A percentile compares a stretch with the other conserved stretches of the same genome.
phyloP scores from a whole-genome alignment of 2,888 invertebrate species.

The Bibio marci region DNA sequence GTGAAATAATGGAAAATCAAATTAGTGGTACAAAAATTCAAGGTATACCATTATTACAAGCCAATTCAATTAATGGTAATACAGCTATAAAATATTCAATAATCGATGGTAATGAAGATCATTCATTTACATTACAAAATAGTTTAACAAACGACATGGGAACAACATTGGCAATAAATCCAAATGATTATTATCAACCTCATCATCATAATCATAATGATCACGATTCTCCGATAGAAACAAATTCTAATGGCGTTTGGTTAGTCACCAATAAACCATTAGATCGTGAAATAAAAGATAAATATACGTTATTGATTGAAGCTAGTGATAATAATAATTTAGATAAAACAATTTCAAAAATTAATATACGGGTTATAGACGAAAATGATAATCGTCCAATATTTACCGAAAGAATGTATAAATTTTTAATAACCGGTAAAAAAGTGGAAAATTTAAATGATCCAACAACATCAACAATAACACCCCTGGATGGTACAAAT shows the following conservation, averaged over 20 bases:
- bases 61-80: constrained; percentile 44
- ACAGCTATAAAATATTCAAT: constrained; percentile 60
- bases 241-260: constrained; percentile 39
- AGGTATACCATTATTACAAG: constrained; percentile 53
- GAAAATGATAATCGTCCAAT: constrained; percentile 86
- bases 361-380: constrained; percentile 60
- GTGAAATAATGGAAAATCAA: constrained; percentile 61
- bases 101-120: constrained; percentile 55
- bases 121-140: constrained; percentile 54
- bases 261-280: constrained; percentile 58
- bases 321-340: constrained; percentile 65
- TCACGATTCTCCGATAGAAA: too few species aligned
- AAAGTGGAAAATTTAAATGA: constrained; percentile 32
- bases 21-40: constrained; percentile 53
- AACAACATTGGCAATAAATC: constrained; percentile 13
- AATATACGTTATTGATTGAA: constrained; percentile 59
- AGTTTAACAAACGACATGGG: constrained; percentile 26
- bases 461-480: too few species aligned
- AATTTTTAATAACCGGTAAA: constrained; percentile 55
- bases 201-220: too few species aligned
- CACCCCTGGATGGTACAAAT: constrained; percentile 22
- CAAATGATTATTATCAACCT: constrained; percentile 28
- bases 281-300: constrained; percentile 57
- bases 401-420: constrained; percentile 61
- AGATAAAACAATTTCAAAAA: constrained; percentile 64